Percentiles rank a stretch among this genome's conserved stretches.
Conservation (phyloP, 2,797 vertebrate species). For the Peromyscus eremicus region DNA sequence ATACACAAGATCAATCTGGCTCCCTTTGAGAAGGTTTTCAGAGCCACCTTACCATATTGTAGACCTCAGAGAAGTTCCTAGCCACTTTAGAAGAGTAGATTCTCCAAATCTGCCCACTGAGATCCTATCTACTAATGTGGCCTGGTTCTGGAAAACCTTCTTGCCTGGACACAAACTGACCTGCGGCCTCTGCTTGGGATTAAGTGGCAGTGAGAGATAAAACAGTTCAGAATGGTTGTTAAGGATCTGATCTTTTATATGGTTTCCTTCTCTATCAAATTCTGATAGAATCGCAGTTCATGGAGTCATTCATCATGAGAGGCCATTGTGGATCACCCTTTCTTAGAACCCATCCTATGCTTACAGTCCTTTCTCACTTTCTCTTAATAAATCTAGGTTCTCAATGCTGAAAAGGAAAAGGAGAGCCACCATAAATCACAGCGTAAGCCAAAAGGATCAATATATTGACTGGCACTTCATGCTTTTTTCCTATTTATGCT, state of each 20-base stretch:
- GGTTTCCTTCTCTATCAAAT: background rate
- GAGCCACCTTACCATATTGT: background rate
- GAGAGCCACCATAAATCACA: background rate
- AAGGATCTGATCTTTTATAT: background rate
- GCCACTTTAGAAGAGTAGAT: background rate
- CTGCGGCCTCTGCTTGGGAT: background rate
- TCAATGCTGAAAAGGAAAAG: background rate
- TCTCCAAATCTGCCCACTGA: conserved; percentile 23
- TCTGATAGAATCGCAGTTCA: background rate
- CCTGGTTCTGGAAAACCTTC: background rate
- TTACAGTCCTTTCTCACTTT: background rate
- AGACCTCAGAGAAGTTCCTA: background rate
- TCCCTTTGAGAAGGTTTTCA: conserved; percentile 45
- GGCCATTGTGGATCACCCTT: background rate
- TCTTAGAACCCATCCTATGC: background rate
- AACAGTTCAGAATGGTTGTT: background rate
- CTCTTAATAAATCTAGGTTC: background rate
- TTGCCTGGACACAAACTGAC: background rate
- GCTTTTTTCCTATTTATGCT: background rate
- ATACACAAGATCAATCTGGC: background rate
- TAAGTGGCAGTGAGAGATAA: background rate
- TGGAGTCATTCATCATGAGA: background rate
- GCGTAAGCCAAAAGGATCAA: background rate
- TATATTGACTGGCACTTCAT: background rate
- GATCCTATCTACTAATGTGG: background rate